Base-by-base conservation (phyloP, 2,113 vertebrate species). In the Engystomops pustulosus region DNA sequence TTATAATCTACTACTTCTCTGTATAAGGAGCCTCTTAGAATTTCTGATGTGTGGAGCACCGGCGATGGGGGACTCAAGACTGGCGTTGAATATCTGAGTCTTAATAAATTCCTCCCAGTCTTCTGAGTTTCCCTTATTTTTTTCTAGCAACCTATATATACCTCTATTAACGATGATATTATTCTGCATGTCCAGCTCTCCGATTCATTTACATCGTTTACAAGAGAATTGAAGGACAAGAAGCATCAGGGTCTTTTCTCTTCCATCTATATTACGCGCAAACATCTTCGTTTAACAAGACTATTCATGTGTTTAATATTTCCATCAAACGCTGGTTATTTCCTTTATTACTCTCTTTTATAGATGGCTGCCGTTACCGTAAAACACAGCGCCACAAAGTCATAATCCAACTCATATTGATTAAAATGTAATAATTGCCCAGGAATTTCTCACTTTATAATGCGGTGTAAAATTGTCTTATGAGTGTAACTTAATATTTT, bases 401-500 rank as follows among this genome's bases (percentile, higher is more conserved):
- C 85, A 81, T 86, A 83, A 62, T 80, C 14, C 80, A 1, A 79
- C 5, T 49, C 85, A 0, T 78, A 83, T n/a, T 86, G 32, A 82
- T 86, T 86, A 85, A 86, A 86, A 83, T 82, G n/a, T 51, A 85
- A 86, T 78, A 83, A 86, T 51, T 88, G n/a, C 0, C 8, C 84
- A n/a, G 0, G 4, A 18, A 81, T 87, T 81, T 80, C 49, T 51
- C 38, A 70, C 83, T 89, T 88, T 85, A 76, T 86, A 84, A 6
- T 8, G 67, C 1, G 7, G 74, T 9, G 65, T 70, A 83, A 81
- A 70, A 14, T 25, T 84, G 12, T 51, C 1, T 88, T 27, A n/a
- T 67, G 8, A 4, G 32, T 45, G 11, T 74, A 69, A 41, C 3
- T 80, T n/a, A 34, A 45, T 30, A 53, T 85, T 85, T 76, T 84